Base-by-base conservation (phyloP, 2,797 vertebrate species). In the Spatula clypeata region DNA sequence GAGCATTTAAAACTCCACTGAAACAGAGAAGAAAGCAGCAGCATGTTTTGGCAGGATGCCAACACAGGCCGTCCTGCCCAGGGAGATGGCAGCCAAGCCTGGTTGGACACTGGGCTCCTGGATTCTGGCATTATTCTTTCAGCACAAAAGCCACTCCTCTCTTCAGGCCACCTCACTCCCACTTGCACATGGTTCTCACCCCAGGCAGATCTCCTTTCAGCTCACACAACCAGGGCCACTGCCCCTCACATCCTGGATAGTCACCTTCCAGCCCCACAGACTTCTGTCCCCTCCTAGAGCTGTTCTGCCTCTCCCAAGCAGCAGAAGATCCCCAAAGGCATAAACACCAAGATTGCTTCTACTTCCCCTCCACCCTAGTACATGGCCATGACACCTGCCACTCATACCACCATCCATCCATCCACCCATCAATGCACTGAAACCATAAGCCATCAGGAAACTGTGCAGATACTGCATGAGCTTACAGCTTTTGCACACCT, bases 331-430 rank as follows among this genome's bases (percentile, higher is more conserved):
- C 69, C 51, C 21, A 70, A 85, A 79, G 23, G n/a, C 18, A 64
- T 16, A 36, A 83, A 91, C 95, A 79, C 1, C 31, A 74, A 73
- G 53, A 73, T 0, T 79, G 17, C 16, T 66, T 76, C 72, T 44
- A 44, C n/a, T 13, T 84, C 1, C 0, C 14, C 29, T 86, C 34
- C n/a, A 38, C n/a, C 80, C 36, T 2, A 27, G 44, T 11, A 42
- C 16, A 42, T 4, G 13, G 19, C 4, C 72, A n/a, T 24, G 51
- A 42, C 62, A 69, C 12, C 9, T 49, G 36, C 45, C 66, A 69
- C 42, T 47, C 18, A 0, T 6, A 36, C 0, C 0, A 69, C 11
- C 53, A 70, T 18, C 9, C 2, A 8, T 5, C 34, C 72, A 23
- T 40, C 21, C 66, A 42, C 14, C 34, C 53, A 53, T 15, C 55